phyloP scores from a whole-genome alignment of 2,888 invertebrate genomes.

The Cataglyphis albicans region DNA sequence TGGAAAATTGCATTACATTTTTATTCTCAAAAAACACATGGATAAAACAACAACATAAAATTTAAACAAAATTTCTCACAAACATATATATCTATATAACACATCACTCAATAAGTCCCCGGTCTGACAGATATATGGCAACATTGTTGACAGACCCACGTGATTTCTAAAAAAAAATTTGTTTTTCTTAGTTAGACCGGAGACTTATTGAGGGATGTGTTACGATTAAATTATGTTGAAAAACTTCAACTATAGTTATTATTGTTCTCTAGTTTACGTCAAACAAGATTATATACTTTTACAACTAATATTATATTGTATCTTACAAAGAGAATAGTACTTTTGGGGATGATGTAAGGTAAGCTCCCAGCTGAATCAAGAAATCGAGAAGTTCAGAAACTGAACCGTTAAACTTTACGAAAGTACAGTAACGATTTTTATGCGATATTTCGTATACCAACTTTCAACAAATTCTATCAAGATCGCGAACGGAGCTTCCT shows the following conservation, averaged over 20 bases:
- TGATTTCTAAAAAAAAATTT: no score
- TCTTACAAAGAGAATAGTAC: slow-evolving; percentile 12
- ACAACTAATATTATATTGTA: slow-evolving; percentile 19
- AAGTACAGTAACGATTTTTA: slow-evolving; percentile 38
- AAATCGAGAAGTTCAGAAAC: slow-evolving; percentile 32
- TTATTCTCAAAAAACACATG: neutral
- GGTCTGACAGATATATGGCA: no score
- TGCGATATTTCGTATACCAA: slow-evolving; percentile 19
- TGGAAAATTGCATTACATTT: neutral
- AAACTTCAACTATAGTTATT: neutral
- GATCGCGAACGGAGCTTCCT: slow-evolving; percentile 36
- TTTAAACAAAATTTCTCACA: neutral
- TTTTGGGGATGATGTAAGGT: slow-evolving; percentile 14
- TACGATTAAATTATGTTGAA: neutral
- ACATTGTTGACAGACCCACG: no score
- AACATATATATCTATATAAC: neutral
- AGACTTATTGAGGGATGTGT: no score
- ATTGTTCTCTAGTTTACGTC: neutral
- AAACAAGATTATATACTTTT: neutral
- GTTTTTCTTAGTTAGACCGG: no score
- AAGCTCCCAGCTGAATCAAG: slow-evolving; percentile 34
- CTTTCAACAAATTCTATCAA: slow-evolving; percentile 52
- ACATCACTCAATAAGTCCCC: no score
- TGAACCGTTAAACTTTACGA: slow-evolving; percentile 24
- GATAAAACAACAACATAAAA: neutral